Base-by-base conservation (phyloP, 2,888 invertebrate genomes). In the Himalopsyche tibetana region DNA sequence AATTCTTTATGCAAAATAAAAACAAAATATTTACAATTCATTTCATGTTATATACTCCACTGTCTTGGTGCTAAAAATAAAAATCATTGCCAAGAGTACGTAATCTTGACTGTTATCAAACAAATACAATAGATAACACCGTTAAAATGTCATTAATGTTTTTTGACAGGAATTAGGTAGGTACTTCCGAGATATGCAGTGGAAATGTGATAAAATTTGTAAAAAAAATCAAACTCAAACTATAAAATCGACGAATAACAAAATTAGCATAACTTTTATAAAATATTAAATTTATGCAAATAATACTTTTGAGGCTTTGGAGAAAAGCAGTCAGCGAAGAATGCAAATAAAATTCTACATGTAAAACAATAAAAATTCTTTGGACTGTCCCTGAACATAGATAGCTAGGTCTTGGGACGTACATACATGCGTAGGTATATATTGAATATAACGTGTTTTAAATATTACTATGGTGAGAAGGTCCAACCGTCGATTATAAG, bases 321-420 rank as follows among this genome's bases (percentile, higher is more conserved):
- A 74, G 74, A 74, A 74, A 51, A 74, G 36, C 28, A 74, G 74
- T 12, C 38, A 74, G 15, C 28, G 28, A 28, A 74, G 36, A 74
- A 74, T 74, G 19, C 74, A 74, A 74, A 74, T 74, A 74, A 28
- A 69, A 74, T 74, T 74, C 36, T 15, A 38, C 74, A 36, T 74
- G 12, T 74, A 28, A 74, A 74, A 74, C 38, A 74, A 74, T 74
- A 74, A 74, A 74, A 74, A 74, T 74, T 74, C 74, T 74, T 74
- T 36, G 9, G 15, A 74, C 74, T 38, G 74, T 74, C 74, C 74
- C 74, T 74, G 74, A 74, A 15, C 28, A 36, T 74, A 69, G 9
- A 36, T 74, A 69, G 9, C 6, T 8, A 28, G 36, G 28, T 63
- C 9, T 74, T 74, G 11, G 74, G 3, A 74, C n/a, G 12, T 28